Percentiles rank a stretch among this genome's conserved stretches.
phyloP scores from a whole-genome alignment of 1,140 invertebrate genomes.

The Microplitis mediator region DNA sequence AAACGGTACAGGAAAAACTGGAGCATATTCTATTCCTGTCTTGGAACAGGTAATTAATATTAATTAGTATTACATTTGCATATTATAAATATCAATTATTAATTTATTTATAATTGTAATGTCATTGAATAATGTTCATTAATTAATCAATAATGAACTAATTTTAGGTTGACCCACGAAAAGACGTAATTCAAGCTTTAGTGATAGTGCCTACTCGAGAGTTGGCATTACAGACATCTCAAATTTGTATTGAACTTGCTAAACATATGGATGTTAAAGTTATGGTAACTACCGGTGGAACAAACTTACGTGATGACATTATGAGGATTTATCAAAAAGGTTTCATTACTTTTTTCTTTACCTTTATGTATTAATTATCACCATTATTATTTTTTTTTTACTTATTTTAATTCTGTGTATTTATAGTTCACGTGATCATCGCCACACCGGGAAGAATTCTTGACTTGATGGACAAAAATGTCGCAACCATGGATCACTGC shows the following conservation, averaged over 20 bases:
- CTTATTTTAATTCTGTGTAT: constrained; percentile 28
- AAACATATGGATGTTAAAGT: constrained; percentile 95
- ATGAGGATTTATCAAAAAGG: constrained; percentile 99
- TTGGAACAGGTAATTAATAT: constrained; percentile 73
- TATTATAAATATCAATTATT: not conserved
- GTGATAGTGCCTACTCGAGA: constrained; percentile 99
- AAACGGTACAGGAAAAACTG: constrained; percentile 99
- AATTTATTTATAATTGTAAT: not conserved
- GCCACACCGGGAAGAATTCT: constrained; percentile 99
- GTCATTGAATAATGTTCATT: not conserved
- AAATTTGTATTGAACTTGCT: constrained; percentile 98
- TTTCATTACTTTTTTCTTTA: constrained; percentile 40
- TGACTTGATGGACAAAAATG: constrained; percentile 99
- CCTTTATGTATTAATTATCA: not conserved
- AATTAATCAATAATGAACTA: not conserved
- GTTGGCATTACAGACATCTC: constrained; percentile 98
- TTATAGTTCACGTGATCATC: constrained; percentile 96
- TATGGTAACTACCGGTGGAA: constrained; percentile 99
- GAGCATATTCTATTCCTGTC: constrained; percentile 98
- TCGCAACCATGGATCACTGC: constrained; percentile 95
- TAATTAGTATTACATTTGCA: not conserved
- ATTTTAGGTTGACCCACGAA: constrained; percentile 81
- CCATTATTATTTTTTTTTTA: not conserved
- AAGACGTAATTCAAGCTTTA: constrained; percentile 94
- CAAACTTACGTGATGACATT: constrained; percentile 98